Base-by-base conservation (phyloP, 1,140 invertebrate species). In the Elymnias hypermnestra region DNA sequence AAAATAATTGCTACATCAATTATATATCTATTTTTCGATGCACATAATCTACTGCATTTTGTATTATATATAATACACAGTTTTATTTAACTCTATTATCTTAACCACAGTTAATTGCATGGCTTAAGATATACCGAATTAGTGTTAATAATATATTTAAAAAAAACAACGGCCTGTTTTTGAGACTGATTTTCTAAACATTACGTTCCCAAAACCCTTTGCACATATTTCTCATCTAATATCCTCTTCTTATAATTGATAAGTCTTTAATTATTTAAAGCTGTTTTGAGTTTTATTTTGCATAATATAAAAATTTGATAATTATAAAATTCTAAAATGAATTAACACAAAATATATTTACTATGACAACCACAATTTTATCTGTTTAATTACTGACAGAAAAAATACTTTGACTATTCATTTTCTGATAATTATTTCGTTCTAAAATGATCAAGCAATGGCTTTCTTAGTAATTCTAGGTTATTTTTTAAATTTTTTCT, bases 131-230 rank as follows among this genome's bases (percentile, higher is more conserved):
- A 49, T 38, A 42, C 54, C 48, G 48, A 56, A 56, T 41, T 64
- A 66, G 45, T 53, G 33, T 63, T 64, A 58, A 59, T 63, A 76
- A 70, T 73, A 65, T 21, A 69, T 69, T 64, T 15, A 15, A 57
- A 61, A 66, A 71, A 73, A 77, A 75, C 63, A 78, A 87, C 76
- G 85, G 85, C 85, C 85, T 87, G 85, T 83, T 84, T 72, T 83
- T 85, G 85, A 87, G 85, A 87, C 85, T 87, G 85, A 87, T 87
- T 85, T 87, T 86, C 79, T 86, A 78, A 75, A 77, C 19, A 4
- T 36, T 40, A 26, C 22, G 19, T 28, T 28, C 5, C 19, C 7
- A 29, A 15, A 33, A n/a, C 2, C 17, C 9, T 36, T 36, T 21
- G 33, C 33, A 36, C 0, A 19, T n/a, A 10, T 15, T 10, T 10